Conservation (phyloP, 2,888 invertebrate species). For the Andrena marginata region DNA sequence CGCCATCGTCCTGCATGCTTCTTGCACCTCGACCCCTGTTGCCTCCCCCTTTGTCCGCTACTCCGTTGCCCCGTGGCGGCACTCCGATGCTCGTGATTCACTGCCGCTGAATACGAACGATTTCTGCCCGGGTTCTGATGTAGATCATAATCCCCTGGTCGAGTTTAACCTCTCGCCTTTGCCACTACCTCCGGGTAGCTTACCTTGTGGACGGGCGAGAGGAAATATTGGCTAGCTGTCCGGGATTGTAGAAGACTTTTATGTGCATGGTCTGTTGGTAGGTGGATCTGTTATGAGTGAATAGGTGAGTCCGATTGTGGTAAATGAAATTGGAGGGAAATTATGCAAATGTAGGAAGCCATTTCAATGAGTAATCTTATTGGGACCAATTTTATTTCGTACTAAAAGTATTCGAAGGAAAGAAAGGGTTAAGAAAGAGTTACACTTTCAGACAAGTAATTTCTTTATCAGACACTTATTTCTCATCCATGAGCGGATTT, state of each 20-base stretch:
- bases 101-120: conserved; percentile 5
- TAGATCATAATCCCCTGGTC: conserved; percentile 13
- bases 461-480: too few species aligned
- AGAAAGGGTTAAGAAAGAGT: too few species aligned
- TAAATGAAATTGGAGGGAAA: neutral
- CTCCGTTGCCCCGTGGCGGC: conserved; percentile 7
- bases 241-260: neutral
- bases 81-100: conserved; percentile 12
- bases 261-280: neutral
- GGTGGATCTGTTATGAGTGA: neutral
- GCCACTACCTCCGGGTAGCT: neutral
- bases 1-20: conserved; percentile 10
- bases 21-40: conserved; percentile 12
- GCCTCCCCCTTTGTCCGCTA: conserved; percentile 7
- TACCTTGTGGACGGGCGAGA: conserved; percentile 6
- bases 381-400: too few species aligned
- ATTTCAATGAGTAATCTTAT: too few species aligned
- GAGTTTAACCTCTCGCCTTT: neutral
- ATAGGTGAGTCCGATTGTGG: neutral
- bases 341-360: neutral
- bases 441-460: too few species aligned
- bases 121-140: conserved; percentile 10
- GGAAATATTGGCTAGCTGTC: neutral
- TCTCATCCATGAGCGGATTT: too few species aligned
- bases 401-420: too few species aligned